Percentiles rank a stretch among this genome's conserved stretches.
Evolutionary conservation across 1,140 invertebrate genomes (phyloP).

Genomic region (Saccostrea glomerata): DNA sequence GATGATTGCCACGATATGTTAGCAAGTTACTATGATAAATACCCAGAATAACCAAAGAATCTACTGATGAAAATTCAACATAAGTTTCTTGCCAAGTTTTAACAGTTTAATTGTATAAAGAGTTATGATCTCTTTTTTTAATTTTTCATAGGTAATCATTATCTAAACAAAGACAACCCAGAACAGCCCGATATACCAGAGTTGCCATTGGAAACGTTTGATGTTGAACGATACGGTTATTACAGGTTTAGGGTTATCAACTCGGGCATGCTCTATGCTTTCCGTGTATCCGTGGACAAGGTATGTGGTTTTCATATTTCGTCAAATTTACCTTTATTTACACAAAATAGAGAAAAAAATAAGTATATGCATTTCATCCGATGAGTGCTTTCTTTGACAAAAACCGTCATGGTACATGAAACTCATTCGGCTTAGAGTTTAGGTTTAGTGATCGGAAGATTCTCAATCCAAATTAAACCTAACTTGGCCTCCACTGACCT

Average conservation of each 20-base stretch:
- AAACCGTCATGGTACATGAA: too few species aligned
- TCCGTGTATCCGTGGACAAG: conserved; percentile 41
- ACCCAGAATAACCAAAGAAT: not conserved
- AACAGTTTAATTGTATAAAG: not conserved
- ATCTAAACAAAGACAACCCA: conserved; percentile 30
- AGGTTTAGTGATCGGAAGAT: too few species aligned
- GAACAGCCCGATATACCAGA: not conserved
- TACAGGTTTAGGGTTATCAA: conserved; percentile 43
- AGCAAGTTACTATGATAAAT: not conserved
- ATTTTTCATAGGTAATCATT: conserved; percentile 2
- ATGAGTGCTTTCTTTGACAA: too few species aligned
- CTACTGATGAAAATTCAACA: not conserved
- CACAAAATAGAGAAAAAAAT: too few species aligned
- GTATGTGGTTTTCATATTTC: not conserved
- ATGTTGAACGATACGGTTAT: conserved; percentile 30
- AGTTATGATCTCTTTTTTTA: not conserved
- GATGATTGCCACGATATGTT: not conserved
- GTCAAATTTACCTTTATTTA: too few species aligned
- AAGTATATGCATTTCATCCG: too few species aligned
- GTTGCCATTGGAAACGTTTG: conserved; percentile 29
- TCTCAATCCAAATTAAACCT: too few species aligned
- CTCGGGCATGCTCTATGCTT: conserved; percentile 48
- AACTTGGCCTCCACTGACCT: too few species aligned
- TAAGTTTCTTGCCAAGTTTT: not conserved
- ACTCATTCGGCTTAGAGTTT: too few species aligned